Conservation (phyloP, 2,888 invertebrate genomes). For the Lasioglossum leucozonium region DNA sequence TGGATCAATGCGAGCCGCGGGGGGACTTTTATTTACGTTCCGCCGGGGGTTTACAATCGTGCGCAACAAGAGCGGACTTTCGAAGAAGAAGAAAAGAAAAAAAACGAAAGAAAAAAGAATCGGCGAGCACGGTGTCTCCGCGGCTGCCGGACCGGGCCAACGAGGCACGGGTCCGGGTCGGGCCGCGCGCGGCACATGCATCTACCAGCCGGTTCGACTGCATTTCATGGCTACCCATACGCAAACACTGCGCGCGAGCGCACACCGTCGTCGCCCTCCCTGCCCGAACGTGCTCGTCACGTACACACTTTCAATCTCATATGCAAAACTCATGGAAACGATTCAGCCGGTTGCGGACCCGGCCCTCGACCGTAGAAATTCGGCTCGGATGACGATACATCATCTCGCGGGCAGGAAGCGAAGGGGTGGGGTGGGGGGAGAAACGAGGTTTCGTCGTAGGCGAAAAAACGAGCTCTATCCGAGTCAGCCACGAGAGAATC, state of each 20-base stretch:
- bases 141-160: conserved; percentile 45
- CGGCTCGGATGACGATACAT: conserved; percentile 18
- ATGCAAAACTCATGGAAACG: conserved; percentile 71
- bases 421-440: not conserved
- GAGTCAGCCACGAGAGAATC: not conserved
- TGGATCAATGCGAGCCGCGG: conserved; percentile 25
- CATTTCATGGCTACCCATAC: conserved; percentile 74
- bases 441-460: not conserved
- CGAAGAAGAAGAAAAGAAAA: not conserved
- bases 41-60: conserved; percentile 21
- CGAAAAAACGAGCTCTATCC: not conserved
- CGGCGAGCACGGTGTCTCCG: conserved; percentile 42
- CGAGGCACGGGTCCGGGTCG: conserved; percentile 48
- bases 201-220: conserved; percentile 77
- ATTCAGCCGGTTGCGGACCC: conserved; percentile 41
- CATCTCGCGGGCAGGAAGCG: not conserved
- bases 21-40: conserved; percentile 39
- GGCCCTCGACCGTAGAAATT: conserved; percentile 26
- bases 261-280: conserved; percentile 5
- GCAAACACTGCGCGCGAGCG: conserved; percentile 18
- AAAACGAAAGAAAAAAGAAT: too few relatives aligned
- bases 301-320: conserved; percentile 57
- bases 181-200: conserved; percentile 52
- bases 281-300: conserved; percentile 18
- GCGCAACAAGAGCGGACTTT: conserved; percentile 31